Evolutionary conservation across 2,797 vertebrate species (phyloP), one percentile per base, ranked within the genome.

Genomic region (Onychomys torridus): DNA sequence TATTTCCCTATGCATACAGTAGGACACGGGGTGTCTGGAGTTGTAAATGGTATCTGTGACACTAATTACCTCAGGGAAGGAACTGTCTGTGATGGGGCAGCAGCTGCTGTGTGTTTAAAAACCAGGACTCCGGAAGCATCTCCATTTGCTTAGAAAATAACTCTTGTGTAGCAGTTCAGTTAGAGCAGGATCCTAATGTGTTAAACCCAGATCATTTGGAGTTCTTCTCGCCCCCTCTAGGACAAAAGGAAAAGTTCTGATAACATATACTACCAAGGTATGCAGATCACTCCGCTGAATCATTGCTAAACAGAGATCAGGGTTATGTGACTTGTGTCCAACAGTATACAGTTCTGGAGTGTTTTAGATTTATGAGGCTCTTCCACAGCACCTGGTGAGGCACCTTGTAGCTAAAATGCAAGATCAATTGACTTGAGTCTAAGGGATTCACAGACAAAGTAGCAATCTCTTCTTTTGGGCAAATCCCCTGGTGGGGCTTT

Each of bases 131-230:
- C n/a, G 6, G 75, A 95, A 37, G 55, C 2, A 40, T 91, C 82
- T 91, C 96, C 90, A n/a, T 91, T 96, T 96, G 61, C 89, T 95
- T 82, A 94, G 92, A 81, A 96, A 95, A 90, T 88, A 94, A 52
- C 65, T 95, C 78, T 89, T 92, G 46, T 61, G 55, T 14, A 89
- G 65, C 34, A 61, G 59, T 57, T 94, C 78, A 59, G 55, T 88
- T 89, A 89, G 89, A 94, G 95, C 79, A 96, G 84, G 57, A 95
- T 81, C 55, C 87, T 89, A 95, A n/a, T 49, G 46, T 19, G 55
- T 63, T 85, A 83, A 95, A 90, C 76, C 55, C 2, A 14, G 91
- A 81, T 89, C 52, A 86, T 52, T 25, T 92, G 73, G 82, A 88
- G 76, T 92, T 32, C 43, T 55, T 95, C 29, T 86, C 13, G 40